These are phyloP conservation scores for Galeruca laticollis DNA, from an alignment of 2,888 invertebrate genomes.

Conservation along the genomic window DNA sequence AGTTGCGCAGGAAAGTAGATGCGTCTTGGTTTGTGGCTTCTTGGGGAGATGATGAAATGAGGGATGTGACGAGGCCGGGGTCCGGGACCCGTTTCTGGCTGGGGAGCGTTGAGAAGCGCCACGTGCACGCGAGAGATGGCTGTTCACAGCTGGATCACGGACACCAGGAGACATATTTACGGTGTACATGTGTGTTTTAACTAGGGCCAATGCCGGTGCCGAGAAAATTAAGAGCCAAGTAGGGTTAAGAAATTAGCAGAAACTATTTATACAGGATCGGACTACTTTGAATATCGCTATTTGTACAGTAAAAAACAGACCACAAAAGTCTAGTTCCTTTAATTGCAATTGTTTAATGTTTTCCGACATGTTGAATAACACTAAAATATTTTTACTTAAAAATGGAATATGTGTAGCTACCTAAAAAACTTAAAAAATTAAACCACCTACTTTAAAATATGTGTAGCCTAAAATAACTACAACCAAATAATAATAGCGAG, in stretches of 20 bases:
- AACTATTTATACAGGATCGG: conserved; percentile 5
- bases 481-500: too few species aligned
- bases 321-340: too few species aligned
- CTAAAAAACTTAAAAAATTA: too few species aligned
- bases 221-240: conserved; percentile 15
- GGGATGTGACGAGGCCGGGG: conserved; percentile 10
- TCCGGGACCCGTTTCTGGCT: conserved; percentile 10
- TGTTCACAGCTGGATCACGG: conserved; percentile 63
- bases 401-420: too few species aligned
- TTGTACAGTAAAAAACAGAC: too few species aligned
- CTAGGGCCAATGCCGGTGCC: neutral
- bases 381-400: too few species aligned
- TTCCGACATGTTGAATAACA: too few species aligned
- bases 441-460: too few species aligned
- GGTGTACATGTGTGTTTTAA: conserved; percentile 60
- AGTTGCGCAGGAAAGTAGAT: conserved; percentile 39
- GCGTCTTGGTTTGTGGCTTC: conserved; percentile 32
- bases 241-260: conserved; percentile 24
- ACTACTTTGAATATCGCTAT: neutral
- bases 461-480: too few species aligned
- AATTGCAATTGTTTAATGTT: too few species aligned
- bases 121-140: conserved; percentile 61
- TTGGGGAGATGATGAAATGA: conserved; percentile 27
- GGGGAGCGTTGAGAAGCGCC: conserved; percentile 42
- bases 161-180: conserved; percentile 63